phyloP scores from a whole-genome alignment of 2,888 invertebrate species.

The Cheilosia vulpina region DNA sequence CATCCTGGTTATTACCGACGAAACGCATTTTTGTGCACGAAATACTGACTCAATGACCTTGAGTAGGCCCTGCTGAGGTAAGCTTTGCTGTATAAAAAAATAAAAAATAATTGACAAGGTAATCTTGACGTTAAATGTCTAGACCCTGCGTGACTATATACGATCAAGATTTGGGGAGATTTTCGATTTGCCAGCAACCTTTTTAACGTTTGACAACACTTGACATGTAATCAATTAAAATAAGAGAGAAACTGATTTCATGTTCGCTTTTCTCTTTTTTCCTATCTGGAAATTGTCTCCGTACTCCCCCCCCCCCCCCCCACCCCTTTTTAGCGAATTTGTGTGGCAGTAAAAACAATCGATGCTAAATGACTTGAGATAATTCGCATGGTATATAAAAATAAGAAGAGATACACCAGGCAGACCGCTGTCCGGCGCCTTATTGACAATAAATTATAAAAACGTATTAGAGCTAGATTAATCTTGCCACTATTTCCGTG shows the following conservation, averaged over 20 bases:
- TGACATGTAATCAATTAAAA: constrained; percentile 23
- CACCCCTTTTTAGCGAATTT: constrained; percentile 48
- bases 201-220: constrained; percentile 15
- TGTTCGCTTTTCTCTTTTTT: neutral
- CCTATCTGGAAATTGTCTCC: too few relatives aligned
- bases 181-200: constrained; percentile 15
- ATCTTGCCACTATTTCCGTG: constrained; percentile 59
- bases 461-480: constrained; percentile 69
- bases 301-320: too few relatives aligned
- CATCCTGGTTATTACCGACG: too few relatives aligned
- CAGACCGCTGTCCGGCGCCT: constrained; percentile 43
- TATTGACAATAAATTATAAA: constrained; percentile 64
- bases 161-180: neutral
- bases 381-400: constrained; percentile 36
- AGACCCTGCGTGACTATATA: constrained; percentile 31
- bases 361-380: constrained; percentile 55
- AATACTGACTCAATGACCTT: too few relatives aligned
- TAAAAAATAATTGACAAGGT: too few relatives aligned
- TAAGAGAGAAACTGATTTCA: neutral
- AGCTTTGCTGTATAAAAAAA: too few relatives aligned
- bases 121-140: constrained; percentile 22
- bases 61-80: neutral
- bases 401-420: neutral
- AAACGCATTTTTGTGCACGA: too few relatives aligned
- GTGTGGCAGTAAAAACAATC: constrained; percentile 60